A percentile compares a stretch with the other conserved stretches of the same genome.
These are phyloP conservation scores for Prosapia bicincta DNA, from an alignment of 2,888 invertebrate genomes.

Conservation along the genomic window DNA sequence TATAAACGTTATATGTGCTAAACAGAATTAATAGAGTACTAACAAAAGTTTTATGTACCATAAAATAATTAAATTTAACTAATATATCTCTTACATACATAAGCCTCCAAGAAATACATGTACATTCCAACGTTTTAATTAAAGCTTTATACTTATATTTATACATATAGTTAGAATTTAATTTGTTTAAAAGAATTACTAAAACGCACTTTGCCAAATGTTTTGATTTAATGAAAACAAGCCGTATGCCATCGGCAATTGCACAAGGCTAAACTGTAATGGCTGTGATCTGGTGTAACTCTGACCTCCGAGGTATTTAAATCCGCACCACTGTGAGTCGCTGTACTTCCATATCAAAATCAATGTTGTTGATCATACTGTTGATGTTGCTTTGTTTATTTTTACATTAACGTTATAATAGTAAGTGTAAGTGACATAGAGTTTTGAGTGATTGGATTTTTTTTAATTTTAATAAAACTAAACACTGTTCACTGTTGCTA, in stretches of 20 bases:
- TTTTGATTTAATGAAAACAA: background rate
- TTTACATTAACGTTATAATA: conserved; percentile 17
- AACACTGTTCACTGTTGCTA: background rate
- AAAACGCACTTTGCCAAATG: background rate
- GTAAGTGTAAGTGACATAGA: background rate
- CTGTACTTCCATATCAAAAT: conserved; percentile 28
- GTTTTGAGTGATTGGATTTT: background rate
- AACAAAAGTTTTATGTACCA: too few relatives aligned
- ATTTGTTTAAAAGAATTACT: background rate
- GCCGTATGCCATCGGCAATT: background rate
- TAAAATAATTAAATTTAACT: too few relatives aligned
- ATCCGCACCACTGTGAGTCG: background rate
- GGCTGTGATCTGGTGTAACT: conserved; percentile 15
- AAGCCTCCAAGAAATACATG: too few relatives aligned
- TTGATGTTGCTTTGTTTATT: conserved; percentile 28
- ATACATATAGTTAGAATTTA: too few relatives aligned
- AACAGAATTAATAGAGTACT: too few relatives aligned
- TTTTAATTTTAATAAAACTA: background rate
- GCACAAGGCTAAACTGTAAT: conserved; percentile 6
- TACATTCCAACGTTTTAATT: too few relatives aligned
- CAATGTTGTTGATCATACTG: conserved; percentile 27
- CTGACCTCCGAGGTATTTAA: background rate
- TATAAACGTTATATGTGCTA: too few relatives aligned
- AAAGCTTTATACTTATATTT: too few relatives aligned
- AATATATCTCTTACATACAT: too few relatives aligned